Evolutionary conservation across 1,140 invertebrate genomes (phyloP), one percentile per base, ranked within the genome.

Genomic region (Parapsyche elsis): DNA sequence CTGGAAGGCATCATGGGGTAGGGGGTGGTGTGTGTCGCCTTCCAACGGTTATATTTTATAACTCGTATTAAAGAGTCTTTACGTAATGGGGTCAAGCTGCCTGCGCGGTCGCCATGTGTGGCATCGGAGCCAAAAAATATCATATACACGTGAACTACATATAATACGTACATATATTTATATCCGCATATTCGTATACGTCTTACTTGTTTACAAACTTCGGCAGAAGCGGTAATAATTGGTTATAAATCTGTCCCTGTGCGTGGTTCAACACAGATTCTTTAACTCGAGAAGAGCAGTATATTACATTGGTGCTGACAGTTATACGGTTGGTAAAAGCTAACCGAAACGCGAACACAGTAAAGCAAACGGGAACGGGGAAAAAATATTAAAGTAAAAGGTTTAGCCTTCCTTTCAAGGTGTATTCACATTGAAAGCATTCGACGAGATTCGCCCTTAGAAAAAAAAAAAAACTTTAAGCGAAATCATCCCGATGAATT

Each of bases 51-150:
- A 75, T 75, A 57, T 75, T 75, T 75, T 49, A 75, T 57, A 75
- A 46, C 21, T 57, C 45, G 49, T 75, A 75, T 75, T 74, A 74
- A 74, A 74, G 71, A 44, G 71, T 74, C 38, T 45, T 74, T 45
- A 23, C 67, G 45, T 74, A 74, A 74, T 38, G 44, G 21, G 44
- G 71, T 74, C 71, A 67, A 67, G 64, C 24, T 12, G 16, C 24
- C 23, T 74, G 9, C 10, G 12, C 67, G 1, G 1, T 21, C 1
- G 14, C 53, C 53, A 57, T 57, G 30, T 38, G 30, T 38, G 30
- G 30, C 30, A 38, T 38, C 7, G 30, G 57, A 61, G 57, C 57
- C 57, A 61, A 61, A 67, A 26, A 67, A 67, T 53, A 53, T 53
- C 10, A 1, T 46, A 7, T 5, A 2, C 10, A 2, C 10, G 4